A percentile compares a stretch with the other conserved stretches of the same genome.
Evolutionary conservation across 2,797 vertebrate genomes (phyloP).

Genomic region (Aplochiton taeniatus): DNA sequence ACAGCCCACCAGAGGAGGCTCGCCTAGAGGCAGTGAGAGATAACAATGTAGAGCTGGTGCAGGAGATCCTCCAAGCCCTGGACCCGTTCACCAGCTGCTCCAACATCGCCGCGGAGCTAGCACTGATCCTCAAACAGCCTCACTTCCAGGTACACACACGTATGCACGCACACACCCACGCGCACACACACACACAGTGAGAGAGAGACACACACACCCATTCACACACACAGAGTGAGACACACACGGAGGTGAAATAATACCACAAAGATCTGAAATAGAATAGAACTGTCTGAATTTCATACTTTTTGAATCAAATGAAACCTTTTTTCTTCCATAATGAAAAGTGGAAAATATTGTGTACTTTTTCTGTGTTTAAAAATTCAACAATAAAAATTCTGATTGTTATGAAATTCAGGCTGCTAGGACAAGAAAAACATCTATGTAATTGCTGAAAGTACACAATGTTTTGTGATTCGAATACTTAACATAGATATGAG

Average conservation of each 20-base stretch:
- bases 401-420: too few relatives aligned
- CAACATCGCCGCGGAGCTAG: constrained; percentile 80
- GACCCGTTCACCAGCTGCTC: constrained; percentile 78
- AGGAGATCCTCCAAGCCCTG: constrained; percentile 91
- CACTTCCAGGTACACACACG: constrained; percentile 86
- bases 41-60: constrained; percentile 90
- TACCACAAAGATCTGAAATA: too few relatives aligned
- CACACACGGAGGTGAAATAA: not conserved
- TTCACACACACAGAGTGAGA: not conserved
- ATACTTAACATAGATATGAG: too few relatives aligned
- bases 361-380: too few relatives aligned
- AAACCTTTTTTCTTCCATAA: too few relatives aligned
- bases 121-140: constrained; percentile 85
- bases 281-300: too few relatives aligned
- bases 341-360: too few relatives aligned
- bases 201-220: not conserved
- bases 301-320: too few relatives aligned
- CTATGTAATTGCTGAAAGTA: too few relatives aligned
- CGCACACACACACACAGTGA: not conserved
- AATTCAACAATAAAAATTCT: too few relatives aligned
- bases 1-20: constrained; percentile 79
- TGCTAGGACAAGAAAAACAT: too few relatives aligned
- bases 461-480: too few relatives aligned
- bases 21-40: constrained; percentile 85
- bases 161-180: constrained; percentile 9